Evolutionary conservation across 2,888 invertebrate species (phyloP).

Genomic region (Tiliacea citrago): DNA sequence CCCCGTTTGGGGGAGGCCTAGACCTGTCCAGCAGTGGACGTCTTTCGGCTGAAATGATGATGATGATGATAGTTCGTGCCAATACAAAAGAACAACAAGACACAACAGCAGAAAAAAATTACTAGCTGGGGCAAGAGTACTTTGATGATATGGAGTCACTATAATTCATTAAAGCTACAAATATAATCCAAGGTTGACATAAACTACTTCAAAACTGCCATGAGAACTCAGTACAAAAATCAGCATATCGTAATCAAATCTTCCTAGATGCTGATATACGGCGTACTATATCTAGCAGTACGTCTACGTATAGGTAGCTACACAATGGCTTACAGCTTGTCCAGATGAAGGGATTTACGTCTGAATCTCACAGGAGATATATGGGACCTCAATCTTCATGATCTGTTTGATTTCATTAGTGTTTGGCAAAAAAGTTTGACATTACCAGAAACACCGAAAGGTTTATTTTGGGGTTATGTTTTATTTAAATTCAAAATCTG

Average conservation of each 20-base stretch:
- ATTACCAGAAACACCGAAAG: not conserved
- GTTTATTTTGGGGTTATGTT: not conserved
- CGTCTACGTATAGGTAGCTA: conserved; percentile 1
- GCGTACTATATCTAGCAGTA: conserved; percentile 8
- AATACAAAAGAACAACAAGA: not conserved
- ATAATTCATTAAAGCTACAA: not conserved
- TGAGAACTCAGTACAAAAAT: not conserved
- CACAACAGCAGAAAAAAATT: too few relatives aligned
- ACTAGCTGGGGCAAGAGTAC: not conserved
- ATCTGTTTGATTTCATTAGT: conserved; percentile 12
- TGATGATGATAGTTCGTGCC: too few relatives aligned
- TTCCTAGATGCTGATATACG: conserved; percentile 2
- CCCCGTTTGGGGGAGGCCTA: too few relatives aligned
- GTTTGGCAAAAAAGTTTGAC: not conserved
- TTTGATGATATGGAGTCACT: not conserved
- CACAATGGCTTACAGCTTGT: conserved; percentile 55
- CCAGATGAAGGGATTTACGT: conserved; percentile 56
- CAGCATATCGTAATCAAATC: not conserved
- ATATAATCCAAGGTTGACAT: not conserved
- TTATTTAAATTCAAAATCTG: not conserved
- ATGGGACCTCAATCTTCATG: conserved; percentile 24
- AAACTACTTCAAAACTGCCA: not conserved
- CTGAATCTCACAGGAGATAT: conserved; percentile 44
- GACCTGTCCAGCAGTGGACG: too few relatives aligned
- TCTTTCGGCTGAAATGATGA: too few relatives aligned